Conservation (phyloP, 2,113 vertebrate genomes). For the Myiozetetes cayanensis region DNA sequence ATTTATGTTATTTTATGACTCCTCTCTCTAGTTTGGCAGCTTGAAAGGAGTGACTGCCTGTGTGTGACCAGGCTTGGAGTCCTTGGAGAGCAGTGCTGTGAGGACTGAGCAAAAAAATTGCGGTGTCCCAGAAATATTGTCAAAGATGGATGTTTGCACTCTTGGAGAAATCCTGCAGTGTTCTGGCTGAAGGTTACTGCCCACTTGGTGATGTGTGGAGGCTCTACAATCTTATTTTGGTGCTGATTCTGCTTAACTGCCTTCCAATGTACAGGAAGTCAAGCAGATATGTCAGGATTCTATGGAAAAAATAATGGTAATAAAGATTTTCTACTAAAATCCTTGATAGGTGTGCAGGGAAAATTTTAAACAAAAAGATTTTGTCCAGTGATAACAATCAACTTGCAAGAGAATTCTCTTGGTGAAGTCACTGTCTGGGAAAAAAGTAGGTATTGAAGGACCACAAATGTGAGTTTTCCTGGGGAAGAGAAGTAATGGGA, state of each 20-base stretch:
- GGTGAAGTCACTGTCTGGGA: neutral
- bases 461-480: neutral
- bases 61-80: neutral
- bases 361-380: neutral
- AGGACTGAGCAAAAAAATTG: rapidly evolving
- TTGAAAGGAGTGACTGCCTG: neutral
- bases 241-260: neutral
- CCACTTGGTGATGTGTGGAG: neutral
- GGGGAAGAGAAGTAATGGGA: neutral
- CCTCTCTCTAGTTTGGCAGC: neutral
- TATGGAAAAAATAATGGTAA: neutral
- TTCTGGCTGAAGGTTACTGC: neutral
- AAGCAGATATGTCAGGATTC: neutral
- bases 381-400: neutral
- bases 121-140: neutral
- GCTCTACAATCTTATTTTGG: neutral
- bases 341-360: neutral
- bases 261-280: neutral
- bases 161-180: neutral
- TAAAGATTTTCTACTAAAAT: neutral
- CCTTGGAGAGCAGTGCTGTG: neutral
- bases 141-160: neutral
- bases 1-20: neutral
- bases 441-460: neutral
- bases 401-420: neutral